Evolutionary conservation across 2,888 invertebrate species (phyloP).

Genomic region (Chironomus riparius): DNA sequence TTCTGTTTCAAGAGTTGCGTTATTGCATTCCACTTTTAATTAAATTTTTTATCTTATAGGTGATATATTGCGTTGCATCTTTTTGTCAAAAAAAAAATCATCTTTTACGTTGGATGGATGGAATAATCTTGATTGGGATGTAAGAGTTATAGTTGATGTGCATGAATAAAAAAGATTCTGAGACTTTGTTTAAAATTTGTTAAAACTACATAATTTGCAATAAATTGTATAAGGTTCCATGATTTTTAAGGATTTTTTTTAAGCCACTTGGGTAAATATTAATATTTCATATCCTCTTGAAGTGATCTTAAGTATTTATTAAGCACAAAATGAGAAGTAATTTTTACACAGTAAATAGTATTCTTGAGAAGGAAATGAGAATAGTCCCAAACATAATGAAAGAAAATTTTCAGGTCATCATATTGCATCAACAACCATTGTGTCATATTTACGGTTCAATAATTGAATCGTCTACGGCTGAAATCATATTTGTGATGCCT

Average conservation of each 20-base stretch:
- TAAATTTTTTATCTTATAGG: constrained; percentile 23
- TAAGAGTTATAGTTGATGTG: too few species aligned
- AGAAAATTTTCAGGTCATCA: constrained; percentile 16
- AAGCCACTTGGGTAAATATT: too few species aligned
- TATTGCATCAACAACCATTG: constrained; percentile 14
- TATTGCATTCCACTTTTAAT: constrained; percentile 20
- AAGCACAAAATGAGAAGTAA: too few species aligned
- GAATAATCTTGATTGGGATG: background rate
- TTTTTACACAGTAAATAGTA: background rate
- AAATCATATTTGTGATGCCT: background rate
- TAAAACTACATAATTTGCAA: too few species aligned
- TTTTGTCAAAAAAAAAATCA: background rate
- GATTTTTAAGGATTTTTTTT: too few species aligned
- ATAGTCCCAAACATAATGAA: background rate
- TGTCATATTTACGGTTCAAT: constrained; percentile 15
- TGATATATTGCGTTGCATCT: constrained; percentile 20
- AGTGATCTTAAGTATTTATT: background rate
- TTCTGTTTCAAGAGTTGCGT: background rate
- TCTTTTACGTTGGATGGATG: background rate
- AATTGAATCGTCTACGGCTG: background rate
- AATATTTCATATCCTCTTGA: too few species aligned
- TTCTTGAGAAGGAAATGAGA: background rate
- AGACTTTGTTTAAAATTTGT: too few species aligned
- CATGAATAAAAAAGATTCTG: too few species aligned
- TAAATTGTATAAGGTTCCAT: too few species aligned